These are phyloP conservation scores for Microcebus murinus DNA, from an alignment of 2,113 vertebrate species.

Conservation along the genomic window DNA sequence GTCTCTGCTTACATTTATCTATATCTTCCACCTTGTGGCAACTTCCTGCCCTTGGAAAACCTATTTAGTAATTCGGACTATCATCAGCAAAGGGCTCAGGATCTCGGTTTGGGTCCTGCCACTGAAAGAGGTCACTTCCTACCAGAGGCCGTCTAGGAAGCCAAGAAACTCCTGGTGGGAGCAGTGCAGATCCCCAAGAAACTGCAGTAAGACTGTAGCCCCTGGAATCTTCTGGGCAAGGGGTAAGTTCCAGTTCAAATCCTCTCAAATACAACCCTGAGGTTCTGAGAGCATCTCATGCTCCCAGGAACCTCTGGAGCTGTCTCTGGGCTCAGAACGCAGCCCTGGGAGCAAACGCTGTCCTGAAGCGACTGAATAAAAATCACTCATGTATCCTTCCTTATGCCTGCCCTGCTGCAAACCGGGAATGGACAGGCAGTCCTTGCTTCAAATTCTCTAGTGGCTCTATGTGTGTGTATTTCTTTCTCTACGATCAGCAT, in stretches of 20 bases:
- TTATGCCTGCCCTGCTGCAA: neutral
- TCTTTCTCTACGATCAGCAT: constrained; percentile 43
- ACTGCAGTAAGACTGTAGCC: neutral
- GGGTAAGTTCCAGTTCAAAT: neutral
- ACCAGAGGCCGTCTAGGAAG: neutral
- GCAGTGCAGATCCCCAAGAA: neutral
- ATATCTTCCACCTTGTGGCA: neutral
- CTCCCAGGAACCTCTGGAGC: neutral
- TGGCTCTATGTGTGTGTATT: neutral
- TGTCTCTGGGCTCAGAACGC: neutral
- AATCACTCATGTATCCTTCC: neutral
- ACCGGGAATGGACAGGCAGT: neutral
- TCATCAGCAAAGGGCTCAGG: constrained; percentile 30
- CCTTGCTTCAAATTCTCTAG: neutral
- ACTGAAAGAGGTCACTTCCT: neutral
- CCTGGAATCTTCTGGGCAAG: neutral
- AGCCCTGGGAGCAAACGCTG: neutral
- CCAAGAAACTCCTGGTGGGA: neutral
- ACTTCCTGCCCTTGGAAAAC: constrained; percentile 34
- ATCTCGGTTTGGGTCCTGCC: neutral
- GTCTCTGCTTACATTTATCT: constrained; percentile 47
- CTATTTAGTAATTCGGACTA: neutral
- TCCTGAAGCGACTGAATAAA: neutral
- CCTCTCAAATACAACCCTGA: neutral
- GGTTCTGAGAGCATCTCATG: neutral